Percentiles rank a stretch among this genome's conserved stretches.
Evolutionary conservation across 2,113 vertebrate genomes (phyloP).

Genomic region (Paralichthys olivaceus): DNA sequence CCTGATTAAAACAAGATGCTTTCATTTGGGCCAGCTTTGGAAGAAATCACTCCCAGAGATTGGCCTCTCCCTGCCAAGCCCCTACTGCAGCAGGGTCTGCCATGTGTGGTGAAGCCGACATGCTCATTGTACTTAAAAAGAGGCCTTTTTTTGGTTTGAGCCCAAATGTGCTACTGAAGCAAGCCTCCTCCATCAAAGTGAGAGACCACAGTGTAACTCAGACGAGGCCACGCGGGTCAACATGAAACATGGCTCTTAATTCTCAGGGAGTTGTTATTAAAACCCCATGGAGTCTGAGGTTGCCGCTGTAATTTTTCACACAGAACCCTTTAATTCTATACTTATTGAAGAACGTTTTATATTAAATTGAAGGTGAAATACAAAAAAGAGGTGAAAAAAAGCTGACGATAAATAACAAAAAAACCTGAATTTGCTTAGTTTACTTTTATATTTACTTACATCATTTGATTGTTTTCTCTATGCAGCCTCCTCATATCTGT

Average conservation of each 20-base stretch:
- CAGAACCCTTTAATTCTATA: slow-evolving; percentile 61
- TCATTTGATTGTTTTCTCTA: too few species aligned
- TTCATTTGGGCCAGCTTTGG: slow-evolving; percentile 82
- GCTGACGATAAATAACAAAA: too few species aligned
- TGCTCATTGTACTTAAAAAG: slow-evolving; percentile 70
- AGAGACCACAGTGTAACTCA: slow-evolving; percentile 58
- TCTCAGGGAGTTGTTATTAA: slow-evolving; percentile 66
- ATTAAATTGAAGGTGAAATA: slow-evolving; percentile 50
- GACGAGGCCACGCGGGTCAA: slow-evolving; percentile 49
- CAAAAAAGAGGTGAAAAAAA: slow-evolving; percentile 6
- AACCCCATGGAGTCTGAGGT: slow-evolving; percentile 60
- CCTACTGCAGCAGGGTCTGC: slow-evolving; percentile 68
- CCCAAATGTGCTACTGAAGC: slow-evolving; percentile 75
- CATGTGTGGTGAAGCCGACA: slow-evolving; percentile 77
- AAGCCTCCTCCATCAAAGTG: slow-evolving; percentile 62
- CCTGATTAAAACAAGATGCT: slow-evolving; percentile 88
- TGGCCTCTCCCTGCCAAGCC: slow-evolving; percentile 79
- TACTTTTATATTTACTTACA: too few species aligned
- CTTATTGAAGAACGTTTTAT: slow-evolving; percentile 56
- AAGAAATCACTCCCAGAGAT: slow-evolving; percentile 84
- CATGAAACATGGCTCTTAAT: slow-evolving; percentile 56
- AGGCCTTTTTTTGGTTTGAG: slow-evolving; percentile 52
- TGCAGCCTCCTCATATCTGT: background rate
- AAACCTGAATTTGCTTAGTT: too few species aligned
- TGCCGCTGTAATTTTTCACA: slow-evolving; percentile 57